Evolutionary conservation across 2,888 invertebrate genomes (phyloP).

Genomic region (Thereva unica): DNA sequence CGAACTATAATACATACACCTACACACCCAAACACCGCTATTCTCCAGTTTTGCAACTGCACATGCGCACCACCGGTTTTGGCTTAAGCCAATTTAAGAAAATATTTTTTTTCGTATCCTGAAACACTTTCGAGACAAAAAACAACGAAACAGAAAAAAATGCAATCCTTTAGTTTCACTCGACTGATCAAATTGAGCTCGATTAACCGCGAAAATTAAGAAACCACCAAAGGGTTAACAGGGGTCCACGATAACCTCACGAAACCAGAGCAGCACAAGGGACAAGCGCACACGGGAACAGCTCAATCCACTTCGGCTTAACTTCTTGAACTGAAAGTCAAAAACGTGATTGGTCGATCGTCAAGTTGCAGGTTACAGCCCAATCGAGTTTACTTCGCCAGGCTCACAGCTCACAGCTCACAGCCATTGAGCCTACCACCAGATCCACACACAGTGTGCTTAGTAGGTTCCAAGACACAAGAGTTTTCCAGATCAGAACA

Average conservation of each 20-base stretch:
- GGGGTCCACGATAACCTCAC: constrained; percentile 29
- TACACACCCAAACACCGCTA: too few relatives aligned
- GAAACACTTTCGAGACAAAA: constrained; percentile 7
- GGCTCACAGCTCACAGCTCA: constrained; percentile 15
- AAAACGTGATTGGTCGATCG: constrained; percentile 30
- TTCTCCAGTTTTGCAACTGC: too few relatives aligned
- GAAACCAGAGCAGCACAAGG: constrained; percentile 22
- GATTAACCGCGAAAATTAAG: constrained; percentile 21
- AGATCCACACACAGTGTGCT: background rate
- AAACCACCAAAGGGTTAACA: constrained; percentile 33
- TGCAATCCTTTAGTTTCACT: constrained; percentile 20
- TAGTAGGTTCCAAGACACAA: too few relatives aligned
- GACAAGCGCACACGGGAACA: constrained; percentile 29
- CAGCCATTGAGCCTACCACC: constrained; percentile 16
- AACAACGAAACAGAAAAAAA: background rate
- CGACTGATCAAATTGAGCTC: constrained; percentile 8
- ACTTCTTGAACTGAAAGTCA: constrained; percentile 39
- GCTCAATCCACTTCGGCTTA: constrained; percentile 38
- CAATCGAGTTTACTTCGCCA: background rate
- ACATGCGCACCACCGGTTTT: too few relatives aligned
- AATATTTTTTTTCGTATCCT: too few relatives aligned
- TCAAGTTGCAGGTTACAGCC: constrained; percentile 19
- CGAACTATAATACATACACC: too few relatives aligned
- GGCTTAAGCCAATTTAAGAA: too few relatives aligned
- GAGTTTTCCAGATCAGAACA: constrained; percentile 22